A percentile compares a stretch with the other conserved stretches of the same genome.
phyloP scores from a whole-genome alignment of 2,113 vertebrate species.

The Pseudopipra pipra region DNA sequence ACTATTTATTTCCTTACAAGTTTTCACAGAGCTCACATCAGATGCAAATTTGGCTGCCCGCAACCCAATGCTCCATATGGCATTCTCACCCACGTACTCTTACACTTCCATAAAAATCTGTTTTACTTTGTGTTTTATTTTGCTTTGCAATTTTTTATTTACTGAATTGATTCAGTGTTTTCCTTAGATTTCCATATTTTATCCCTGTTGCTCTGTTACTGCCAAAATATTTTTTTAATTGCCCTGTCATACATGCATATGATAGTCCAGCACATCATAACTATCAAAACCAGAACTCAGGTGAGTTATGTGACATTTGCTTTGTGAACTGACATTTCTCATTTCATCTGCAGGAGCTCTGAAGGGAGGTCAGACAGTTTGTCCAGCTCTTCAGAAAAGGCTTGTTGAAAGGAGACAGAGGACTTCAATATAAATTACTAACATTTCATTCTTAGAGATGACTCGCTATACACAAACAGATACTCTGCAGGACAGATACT shows the following conservation, averaged over 20 bases:
- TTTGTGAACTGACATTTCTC: not conserved
- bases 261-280: not conserved
- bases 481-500: not conserved
- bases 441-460: not conserved
- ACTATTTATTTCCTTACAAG: conserved; percentile 19
- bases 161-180: not conserved
- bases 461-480: not conserved
- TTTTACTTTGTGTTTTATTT: conserved; percentile 16
- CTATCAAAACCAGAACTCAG: not conserved
- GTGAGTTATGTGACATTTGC: not conserved
- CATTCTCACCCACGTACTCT: not conserved
- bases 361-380: not conserved
- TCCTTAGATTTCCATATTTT: not conserved
- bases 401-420: not conserved
- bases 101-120: not conserved
- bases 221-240: not conserved
- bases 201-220: not conserved
- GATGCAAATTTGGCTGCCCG: not conserved
- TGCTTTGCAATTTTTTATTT: not conserved
- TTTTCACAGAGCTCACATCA: conserved; percentile 3
- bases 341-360: not conserved
- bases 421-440: not conserved
- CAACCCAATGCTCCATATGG: not conserved
- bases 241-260: not conserved
- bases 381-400: not conserved